phyloP scores from a whole-genome alignment of 2,888 invertebrate genomes.

The Carterocephalus palaemon region DNA sequence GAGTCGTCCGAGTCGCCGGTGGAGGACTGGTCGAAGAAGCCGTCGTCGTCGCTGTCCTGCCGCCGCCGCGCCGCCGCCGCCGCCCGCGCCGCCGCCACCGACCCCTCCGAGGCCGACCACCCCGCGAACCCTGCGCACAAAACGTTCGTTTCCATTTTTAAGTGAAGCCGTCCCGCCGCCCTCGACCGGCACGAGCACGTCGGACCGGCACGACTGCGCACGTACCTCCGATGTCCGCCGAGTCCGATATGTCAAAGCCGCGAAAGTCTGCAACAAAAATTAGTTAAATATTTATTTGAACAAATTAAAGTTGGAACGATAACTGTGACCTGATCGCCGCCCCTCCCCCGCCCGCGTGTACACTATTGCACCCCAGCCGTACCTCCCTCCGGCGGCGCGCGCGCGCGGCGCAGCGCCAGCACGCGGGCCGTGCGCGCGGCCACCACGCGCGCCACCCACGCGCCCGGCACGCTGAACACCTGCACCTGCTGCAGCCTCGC shows the following conservation, averaged over 20 bases:
- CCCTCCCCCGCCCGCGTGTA: neutral
- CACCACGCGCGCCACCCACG: constrained; percentile 41
- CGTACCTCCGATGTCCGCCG: constrained; percentile 34
- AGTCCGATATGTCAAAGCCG: constrained; percentile 39
- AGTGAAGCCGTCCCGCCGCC: too few relatives aligned
- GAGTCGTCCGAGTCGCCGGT: constrained; percentile 43
- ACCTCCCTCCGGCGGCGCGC: neutral
- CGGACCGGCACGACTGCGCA: too few relatives aligned
- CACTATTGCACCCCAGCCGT: too few relatives aligned
- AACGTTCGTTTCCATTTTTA: too few relatives aligned
- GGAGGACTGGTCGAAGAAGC: constrained; percentile 66
- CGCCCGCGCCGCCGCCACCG: constrained; percentile 23
- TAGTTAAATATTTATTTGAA: neutral
- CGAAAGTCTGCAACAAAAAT: constrained; percentile 41
- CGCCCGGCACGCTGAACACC: constrained; percentile 42
- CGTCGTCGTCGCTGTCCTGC: constrained; percentile 61
- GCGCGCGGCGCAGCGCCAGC: constrained; percentile 28
- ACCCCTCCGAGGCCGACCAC: constrained; percentile 25
- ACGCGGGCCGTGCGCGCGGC: constrained; percentile 35
- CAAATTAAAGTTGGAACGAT: too few relatives aligned
- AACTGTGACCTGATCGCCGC: neutral
- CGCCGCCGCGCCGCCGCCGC: constrained; percentile 24
- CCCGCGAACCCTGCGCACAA: constrained; percentile 34
- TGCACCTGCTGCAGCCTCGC: constrained; percentile 24
- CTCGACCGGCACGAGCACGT: too few relatives aligned